A percentile compares a stretch with the other conserved stretches of the same genome.
Evolutionary conservation across 2,888 invertebrate genomes (phyloP).

Genomic region (Dascillus cervinus): DNA sequence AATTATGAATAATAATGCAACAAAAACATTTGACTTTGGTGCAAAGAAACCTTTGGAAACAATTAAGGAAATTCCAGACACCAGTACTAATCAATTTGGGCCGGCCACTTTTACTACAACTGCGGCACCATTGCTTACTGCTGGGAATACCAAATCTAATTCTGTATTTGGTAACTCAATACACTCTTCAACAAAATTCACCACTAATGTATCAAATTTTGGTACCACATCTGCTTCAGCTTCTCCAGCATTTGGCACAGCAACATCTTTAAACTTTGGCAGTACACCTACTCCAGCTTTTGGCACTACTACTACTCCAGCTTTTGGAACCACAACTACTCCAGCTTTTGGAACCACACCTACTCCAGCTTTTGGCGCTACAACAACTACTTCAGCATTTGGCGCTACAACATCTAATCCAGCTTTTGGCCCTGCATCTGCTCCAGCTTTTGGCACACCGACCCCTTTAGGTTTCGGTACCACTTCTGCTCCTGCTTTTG

Average conservation of each 20-base stretch:
- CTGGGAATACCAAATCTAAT: no score
- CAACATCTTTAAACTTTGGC: no score
- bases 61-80: background rate
- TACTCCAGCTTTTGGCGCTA: slow-evolving; percentile 6
- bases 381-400: slow-evolving; percentile 9
- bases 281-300: no score
- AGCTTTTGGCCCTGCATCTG: slow-evolving; percentile 6
- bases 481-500: slow-evolving; percentile 5
- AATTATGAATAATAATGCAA: no score
- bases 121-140: slow-evolving; percentile 2
- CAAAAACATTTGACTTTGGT: background rate
- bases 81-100: background rate
- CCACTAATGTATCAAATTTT: background rate
- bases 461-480: background rate
- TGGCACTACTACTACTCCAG: no score
- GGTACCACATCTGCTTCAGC: slow-evolving; percentile 2
- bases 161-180: background rate
- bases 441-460: slow-evolving; percentile 7
- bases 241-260: background rate
- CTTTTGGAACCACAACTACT: no score
- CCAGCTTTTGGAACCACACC: slow-evolving; percentile 5
- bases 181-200: background rate
- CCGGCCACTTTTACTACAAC: slow-evolving; percentile 4
- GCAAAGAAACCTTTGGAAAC: background rate
- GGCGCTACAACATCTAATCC: slow-evolving; percentile 10